Base-by-base conservation (phyloP, 2,113 vertebrate species). In the Etia nguti region DNA sequence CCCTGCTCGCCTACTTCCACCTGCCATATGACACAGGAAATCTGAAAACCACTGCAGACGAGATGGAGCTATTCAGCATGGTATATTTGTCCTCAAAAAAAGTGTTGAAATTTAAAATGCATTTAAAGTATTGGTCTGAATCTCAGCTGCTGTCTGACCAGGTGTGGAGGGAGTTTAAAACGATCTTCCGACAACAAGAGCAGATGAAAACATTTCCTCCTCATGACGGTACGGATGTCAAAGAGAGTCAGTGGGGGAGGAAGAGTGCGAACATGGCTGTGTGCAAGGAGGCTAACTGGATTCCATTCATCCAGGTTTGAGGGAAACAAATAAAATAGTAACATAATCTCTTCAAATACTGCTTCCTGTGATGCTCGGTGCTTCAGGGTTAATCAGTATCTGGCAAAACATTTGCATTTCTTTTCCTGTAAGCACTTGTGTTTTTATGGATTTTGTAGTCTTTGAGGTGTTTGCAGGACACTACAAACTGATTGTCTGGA, bases 221-320 rank as follows among this genome's bases (percentile, higher is more conserved):
- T 86, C 96, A 96, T n/a, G 92, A 94, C 3, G 4, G 92, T 13
- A 86, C 89, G 1, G 83, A 92, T 38, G 92, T 93, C 48, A 48
- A 38, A 52, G 89, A 54, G 4, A 91, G 94, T 48, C 94, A 86
- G 34, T 92, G 91, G 90, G 91, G 87, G 50, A 81, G 93, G 79
- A 90, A 86, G 88, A 94, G 88, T 50, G 85, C 85, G 34, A 59
- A 62, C 59, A 86, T 70, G 82, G 85, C 96, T 86, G 90, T 97
- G 55, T 96, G 90, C 92, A 97, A 97, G 85, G 96, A 24, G 90
- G 95, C 95, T 36, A 93, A 92, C 83, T 97, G 95, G 95, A 93
- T 96, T 79, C 87, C 93, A 60, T 97, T 96, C 85, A 92, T 96
- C 57, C 96, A 96, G 95, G 94, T 91, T 4, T 4, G 41, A 86